Evolutionary conservation across 2,113 vertebrate species (phyloP).

Genomic region (Gallinago undulata): DNA sequence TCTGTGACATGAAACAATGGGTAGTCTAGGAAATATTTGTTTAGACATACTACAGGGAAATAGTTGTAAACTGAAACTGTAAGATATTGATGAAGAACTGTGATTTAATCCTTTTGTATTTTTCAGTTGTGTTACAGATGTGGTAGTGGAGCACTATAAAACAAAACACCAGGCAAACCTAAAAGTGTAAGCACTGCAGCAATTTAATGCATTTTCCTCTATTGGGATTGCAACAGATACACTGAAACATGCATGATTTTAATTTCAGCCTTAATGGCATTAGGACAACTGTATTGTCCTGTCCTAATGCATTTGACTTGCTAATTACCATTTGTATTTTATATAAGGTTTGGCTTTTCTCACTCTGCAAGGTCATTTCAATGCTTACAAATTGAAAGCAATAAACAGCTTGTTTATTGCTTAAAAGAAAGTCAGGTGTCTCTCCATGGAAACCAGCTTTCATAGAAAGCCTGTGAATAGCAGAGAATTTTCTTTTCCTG

Average conservation of each 20-base stretch:
- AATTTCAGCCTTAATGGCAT: neutral
- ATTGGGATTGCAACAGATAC: neutral
- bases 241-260: neutral
- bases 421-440: neutral
- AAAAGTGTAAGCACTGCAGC: neutral
- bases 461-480: neutral
- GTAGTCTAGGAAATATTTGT: neutral
- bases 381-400: neutral
- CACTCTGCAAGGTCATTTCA: neutral
- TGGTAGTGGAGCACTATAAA: neutral
- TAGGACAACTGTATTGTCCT: neutral
- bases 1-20: neutral
- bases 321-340: neutral
- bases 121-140: neutral
- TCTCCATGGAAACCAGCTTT: conserved; percentile 51
- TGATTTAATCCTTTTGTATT: neutral
- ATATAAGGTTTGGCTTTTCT: neutral
- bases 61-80: neutral
- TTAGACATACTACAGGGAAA: neutral
- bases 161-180: neutral
- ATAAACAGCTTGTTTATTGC: neutral
- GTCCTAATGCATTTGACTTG: neutral
- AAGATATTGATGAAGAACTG: neutral
- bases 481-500: neutral
- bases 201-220: neutral